Conservation (phyloP, 2,888 invertebrate genomes). For the Saturnia pavonia region DNA sequence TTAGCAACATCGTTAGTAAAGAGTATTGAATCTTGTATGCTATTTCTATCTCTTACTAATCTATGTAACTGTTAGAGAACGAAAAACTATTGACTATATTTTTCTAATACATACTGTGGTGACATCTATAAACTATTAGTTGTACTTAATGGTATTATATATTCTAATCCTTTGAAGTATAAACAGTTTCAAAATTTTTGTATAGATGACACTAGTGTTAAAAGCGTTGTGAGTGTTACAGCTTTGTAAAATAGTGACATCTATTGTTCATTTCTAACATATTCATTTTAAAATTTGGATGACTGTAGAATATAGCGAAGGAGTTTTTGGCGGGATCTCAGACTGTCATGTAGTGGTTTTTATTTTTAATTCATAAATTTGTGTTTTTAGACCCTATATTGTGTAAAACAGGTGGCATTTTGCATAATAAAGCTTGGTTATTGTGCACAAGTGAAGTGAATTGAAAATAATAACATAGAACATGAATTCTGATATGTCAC, state of each 20-base stretch:
- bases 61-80: not conserved
- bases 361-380: too few relatives aligned
- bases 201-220: not conserved
- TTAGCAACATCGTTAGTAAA: not conserved
- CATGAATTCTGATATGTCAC: too few relatives aligned
- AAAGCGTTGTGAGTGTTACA: too few relatives aligned
- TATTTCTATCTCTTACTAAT: not conserved
- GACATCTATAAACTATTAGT: not conserved
- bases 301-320: too few relatives aligned
- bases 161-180: not conserved
- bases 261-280: constrained; percentile 17
- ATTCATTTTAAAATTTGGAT: not conserved
- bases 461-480: too few relatives aligned
- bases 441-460: too few relatives aligned
- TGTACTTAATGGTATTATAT: not conserved
- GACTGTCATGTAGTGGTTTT: too few relatives aligned
- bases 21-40: not conserved
- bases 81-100: not conserved
- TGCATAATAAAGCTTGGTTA: too few relatives aligned
- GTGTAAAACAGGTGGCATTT: too few relatives aligned
- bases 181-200: not conserved
- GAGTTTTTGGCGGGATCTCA: too few relatives aligned
- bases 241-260: constrained; percentile 15
- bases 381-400: too few relatives aligned
- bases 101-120: not conserved